A percentile compares a stretch with the other conserved stretches of the same genome.
Evolutionary conservation across 1,140 invertebrate genomes (phyloP).

Genomic region (Hestina assimilis): DNA sequence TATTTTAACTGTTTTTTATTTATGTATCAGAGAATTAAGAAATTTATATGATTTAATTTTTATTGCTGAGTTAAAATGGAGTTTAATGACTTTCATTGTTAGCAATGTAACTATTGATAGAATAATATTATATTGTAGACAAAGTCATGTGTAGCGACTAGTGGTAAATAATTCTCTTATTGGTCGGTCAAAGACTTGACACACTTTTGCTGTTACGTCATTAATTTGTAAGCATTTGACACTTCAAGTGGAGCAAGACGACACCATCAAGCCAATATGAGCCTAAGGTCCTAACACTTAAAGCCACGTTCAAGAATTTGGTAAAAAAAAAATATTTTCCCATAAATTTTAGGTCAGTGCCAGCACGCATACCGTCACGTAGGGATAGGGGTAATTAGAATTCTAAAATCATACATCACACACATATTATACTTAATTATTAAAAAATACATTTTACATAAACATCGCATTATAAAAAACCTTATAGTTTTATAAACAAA

Average conservation of each 20-base stretch:
- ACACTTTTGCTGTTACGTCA: conserved; percentile 51
- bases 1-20: no score
- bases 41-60: no score
- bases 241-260: conserved; percentile 41
- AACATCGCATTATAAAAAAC: neutral
- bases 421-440: conserved; percentile 26
- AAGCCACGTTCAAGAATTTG: conserved; percentile 23
- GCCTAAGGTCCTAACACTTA: conserved; percentile 30
- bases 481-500: no score
- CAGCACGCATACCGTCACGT: conserved; percentile 58
- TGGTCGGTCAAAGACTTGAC: conserved; percentile 45
- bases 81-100: no score
- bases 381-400: conserved; percentile 68
- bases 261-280: conserved; percentile 25
- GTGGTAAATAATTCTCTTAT: conserved; percentile 18
- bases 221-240: conserved; percentile 55
- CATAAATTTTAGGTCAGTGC: conserved; percentile 69
- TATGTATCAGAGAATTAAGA: no score
- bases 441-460: conserved; percentile 12
- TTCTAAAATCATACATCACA: conserved; percentile 62
- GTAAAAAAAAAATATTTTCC: conserved; percentile 58
- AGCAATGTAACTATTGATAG: neutral
- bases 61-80: no score
- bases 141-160: neutral
- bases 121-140: neutral